Conservation (phyloP, 2,888 invertebrate species). For the Ptilodon capucinus region DNA sequence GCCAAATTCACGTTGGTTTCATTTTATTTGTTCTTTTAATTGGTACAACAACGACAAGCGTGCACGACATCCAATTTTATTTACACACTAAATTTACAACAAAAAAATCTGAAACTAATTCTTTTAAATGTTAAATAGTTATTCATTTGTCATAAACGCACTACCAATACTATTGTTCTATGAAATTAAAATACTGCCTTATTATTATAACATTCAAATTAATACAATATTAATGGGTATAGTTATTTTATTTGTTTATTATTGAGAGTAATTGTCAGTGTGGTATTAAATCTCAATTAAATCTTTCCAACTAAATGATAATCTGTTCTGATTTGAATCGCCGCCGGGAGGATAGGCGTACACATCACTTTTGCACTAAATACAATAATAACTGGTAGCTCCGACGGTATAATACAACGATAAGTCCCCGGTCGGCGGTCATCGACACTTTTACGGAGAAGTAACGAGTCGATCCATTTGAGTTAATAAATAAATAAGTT, state of each 20-base stretch:
- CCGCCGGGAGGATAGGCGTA: slow-evolving; percentile 67
- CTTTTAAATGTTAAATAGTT: background rate
- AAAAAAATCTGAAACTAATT: slow-evolving; percentile 9
- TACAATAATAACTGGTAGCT: slow-evolving; percentile 25
- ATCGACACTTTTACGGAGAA: slow-evolving; percentile 36
- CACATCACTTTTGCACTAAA: slow-evolving; percentile 72
- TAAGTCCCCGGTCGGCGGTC: slow-evolving; percentile 19
- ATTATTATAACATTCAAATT: slow-evolving; percentile 16
- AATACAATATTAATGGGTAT: slow-evolving; percentile 7
- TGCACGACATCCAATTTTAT: slow-evolving; percentile 26
- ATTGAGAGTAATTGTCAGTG: slow-evolving; percentile 27
- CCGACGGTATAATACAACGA: slow-evolving; percentile 21
- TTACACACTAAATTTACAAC: slow-evolving; percentile 12
- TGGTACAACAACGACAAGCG: slow-evolving; percentile 49
- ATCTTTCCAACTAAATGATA: slow-evolving; percentile 63
- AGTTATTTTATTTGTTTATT: slow-evolving; percentile 33
- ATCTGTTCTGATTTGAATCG: slow-evolving; percentile 68
- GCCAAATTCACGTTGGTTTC: slow-evolving; percentile 70
- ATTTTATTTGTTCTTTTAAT: slow-evolving; percentile 67
- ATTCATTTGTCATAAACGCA: background rate
- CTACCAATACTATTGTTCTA: background rate
- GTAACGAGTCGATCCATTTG: slow-evolving; percentile 52
- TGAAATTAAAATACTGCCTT: slow-evolving; percentile 26
- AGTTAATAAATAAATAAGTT: slow-evolving; percentile 79
- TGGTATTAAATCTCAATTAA: slow-evolving; percentile 9